Conservation (phyloP, 2,113 vertebrate species). For the Ageneiosus marmoratus region DNA sequence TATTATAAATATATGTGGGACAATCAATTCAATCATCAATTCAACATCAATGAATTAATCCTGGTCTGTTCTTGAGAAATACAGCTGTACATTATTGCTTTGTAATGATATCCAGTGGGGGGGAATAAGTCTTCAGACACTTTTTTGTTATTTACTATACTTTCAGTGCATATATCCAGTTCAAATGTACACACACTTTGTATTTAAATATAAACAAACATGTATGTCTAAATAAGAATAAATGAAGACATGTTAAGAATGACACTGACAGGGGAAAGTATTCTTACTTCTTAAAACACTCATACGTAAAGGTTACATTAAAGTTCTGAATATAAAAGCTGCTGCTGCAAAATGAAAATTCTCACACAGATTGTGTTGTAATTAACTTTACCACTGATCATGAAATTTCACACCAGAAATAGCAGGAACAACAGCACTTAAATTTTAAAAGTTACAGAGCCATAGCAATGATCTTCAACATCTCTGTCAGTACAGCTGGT, state of each 20-base stretch:
- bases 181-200: neutral
- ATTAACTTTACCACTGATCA: neutral
- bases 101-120: neutral
- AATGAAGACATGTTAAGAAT: neutral
- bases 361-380: neutral
- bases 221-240: neutral
- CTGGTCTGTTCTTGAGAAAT: constrained; percentile 20
- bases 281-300: neutral
- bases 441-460: neutral
- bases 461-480: neutral
- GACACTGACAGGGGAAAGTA: neutral
- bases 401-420: neutral
- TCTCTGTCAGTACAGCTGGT: neutral
- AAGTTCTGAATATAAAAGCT: neutral
- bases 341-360: neutral
- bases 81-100: neutral
- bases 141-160: constrained; percentile 3
- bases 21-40: constrained; percentile 16
- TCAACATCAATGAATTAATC: constrained; percentile 10
- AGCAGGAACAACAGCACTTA: neutral
- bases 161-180: neutral
- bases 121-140: neutral
- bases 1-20: constrained; percentile 1
- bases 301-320: neutral
- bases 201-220: neutral